Percentiles rank a stretch among this genome's conserved stretches.
phyloP scores from a whole-genome alignment of 2,113 vertebrate genomes.

The Chaetura pelagica region DNA sequence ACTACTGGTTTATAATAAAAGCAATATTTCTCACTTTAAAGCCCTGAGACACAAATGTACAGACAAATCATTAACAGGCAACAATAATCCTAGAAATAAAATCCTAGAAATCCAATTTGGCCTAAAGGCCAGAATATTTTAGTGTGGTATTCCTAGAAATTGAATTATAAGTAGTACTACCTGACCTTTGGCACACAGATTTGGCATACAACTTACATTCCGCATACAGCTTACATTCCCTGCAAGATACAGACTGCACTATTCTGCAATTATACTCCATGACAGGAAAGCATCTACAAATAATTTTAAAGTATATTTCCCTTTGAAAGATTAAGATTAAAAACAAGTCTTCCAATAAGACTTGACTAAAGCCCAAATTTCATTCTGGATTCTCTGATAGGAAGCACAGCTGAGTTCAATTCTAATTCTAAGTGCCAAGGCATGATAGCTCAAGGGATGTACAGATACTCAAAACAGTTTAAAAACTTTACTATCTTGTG shows the following conservation, averaged over 20 bases:
- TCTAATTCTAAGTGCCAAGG: background rate
- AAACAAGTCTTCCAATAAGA: background rate
- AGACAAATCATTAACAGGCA: background rate
- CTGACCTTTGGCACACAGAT: background rate
- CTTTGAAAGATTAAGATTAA: background rate
- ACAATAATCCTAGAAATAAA: background rate
- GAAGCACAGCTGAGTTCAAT: background rate
- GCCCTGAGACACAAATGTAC: background rate
- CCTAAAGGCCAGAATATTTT: background rate
- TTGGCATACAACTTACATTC: background rate
- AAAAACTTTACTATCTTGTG: background rate
- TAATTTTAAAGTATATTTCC: background rate
- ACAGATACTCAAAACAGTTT: background rate
- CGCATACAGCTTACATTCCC: background rate
- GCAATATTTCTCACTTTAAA: background rate
- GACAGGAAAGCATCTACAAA: background rate
- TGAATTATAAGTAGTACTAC: background rate
- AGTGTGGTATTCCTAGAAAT: background rate
- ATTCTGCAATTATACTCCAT: background rate
- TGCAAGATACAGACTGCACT: background rate
- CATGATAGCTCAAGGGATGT: background rate
- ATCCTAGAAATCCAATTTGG: background rate
- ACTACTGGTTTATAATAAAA: background rate
- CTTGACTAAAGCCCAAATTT: background rate
- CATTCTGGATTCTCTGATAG: background rate